A percentile compares a stretch with the other conserved stretches of the same genome.
These are phyloP conservation scores for Progne subis DNA, from an alignment of 2,113 vertebrate species.

Conservation along the genomic window DNA sequence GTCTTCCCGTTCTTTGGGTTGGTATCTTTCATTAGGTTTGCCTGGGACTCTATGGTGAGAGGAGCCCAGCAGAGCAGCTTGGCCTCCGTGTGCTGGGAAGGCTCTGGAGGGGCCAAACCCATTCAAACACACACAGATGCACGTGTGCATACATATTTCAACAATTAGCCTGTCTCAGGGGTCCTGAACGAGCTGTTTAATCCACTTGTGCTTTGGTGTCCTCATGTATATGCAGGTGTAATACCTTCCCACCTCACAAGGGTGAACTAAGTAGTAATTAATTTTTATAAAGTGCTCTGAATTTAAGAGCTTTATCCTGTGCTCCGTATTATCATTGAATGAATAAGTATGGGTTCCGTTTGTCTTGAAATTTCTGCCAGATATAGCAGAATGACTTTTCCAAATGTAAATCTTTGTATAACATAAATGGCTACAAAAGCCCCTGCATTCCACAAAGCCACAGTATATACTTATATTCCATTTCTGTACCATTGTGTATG, in stretches of 20 bases:
- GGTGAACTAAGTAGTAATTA: constrained; percentile 42
- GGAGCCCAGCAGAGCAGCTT: background rate
- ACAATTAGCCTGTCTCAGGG: background rate
- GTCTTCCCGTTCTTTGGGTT: background rate
- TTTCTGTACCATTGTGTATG: background rate
- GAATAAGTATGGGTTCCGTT: constrained; percentile 42
- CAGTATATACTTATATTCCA: background rate
- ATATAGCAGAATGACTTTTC: constrained; percentile 12
- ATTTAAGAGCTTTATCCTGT: constrained; percentile 31
- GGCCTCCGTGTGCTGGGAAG: background rate
- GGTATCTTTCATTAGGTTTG: background rate
- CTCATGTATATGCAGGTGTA: constrained; percentile 16
- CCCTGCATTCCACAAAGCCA: background rate
- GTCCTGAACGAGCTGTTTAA: background rate
- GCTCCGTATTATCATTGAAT: background rate
- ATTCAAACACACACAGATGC: background rate
- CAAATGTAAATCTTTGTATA: constrained; percentile 42
- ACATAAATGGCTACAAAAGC: constrained; percentile 10
- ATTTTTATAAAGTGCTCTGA: constrained; percentile 40
- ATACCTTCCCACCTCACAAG: constrained; percentile 17
- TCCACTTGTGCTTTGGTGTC: constrained; percentile 46
- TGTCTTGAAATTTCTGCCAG: constrained; percentile 34
- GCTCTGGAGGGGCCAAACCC: background rate
- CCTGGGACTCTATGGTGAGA: background rate
- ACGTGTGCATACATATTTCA: background rate